Conservation (phyloP, 2,113 vertebrate genomes). For the Acrocephalus arundinaceus region DNA sequence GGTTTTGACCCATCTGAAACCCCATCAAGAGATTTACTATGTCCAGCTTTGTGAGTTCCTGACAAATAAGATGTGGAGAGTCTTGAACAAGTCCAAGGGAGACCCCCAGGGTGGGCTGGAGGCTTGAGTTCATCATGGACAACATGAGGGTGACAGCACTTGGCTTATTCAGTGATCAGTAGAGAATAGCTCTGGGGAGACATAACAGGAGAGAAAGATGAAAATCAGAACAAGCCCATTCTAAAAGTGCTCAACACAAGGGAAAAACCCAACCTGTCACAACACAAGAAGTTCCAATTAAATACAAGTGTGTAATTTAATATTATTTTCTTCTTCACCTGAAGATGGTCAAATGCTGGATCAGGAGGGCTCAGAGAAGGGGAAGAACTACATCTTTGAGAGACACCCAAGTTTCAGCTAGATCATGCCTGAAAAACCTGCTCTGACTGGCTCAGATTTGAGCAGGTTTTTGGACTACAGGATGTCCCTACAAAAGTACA, state of each 20-base stretch:
- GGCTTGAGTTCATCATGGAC: fast-evolving
- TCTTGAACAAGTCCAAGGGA: fast-evolving
- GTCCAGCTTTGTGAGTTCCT: background rate
- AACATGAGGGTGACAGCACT: fast-evolving
- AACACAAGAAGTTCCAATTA: background rate
- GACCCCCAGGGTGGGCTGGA: fast-evolving
- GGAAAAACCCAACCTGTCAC: background rate
- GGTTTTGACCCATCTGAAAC: background rate
- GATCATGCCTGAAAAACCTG: background rate
- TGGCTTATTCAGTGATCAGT: background rate
- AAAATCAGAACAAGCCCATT: background rate
- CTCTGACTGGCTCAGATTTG: background rate
- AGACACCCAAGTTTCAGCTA: background rate
- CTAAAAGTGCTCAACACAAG: background rate
- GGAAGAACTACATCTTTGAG: background rate
- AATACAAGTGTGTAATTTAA: fast-evolving
- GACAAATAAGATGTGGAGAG: background rate
- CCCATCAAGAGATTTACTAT: background rate
- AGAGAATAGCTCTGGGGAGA: background rate
- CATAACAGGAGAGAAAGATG: background rate
- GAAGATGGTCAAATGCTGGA: background rate
- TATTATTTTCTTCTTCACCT: background rate
- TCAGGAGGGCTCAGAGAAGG: background rate
- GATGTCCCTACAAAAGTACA: background rate
- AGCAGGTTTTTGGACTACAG: background rate